A percentile compares a stretch with the other conserved stretches of the same genome.
These are phyloP conservation scores for Batillaria attramentaria DNA, from an alignment of 1,140 invertebrate genomes.

Conservation along the genomic window DNA sequence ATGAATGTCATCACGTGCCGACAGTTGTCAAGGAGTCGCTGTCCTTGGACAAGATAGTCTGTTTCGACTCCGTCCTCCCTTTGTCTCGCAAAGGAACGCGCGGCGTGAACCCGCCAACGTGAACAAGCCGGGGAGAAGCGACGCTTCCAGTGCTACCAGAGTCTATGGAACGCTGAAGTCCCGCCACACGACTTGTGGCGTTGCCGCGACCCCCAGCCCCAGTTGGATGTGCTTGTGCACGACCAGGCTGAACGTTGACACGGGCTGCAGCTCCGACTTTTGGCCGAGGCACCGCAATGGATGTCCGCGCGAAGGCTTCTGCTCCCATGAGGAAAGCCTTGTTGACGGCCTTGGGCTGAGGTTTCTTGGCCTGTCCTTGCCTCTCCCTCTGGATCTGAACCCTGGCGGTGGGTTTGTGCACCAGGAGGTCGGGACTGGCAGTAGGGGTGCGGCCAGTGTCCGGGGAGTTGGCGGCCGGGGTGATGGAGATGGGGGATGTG, in stretches of 20 bases:
- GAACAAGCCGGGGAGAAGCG: slow-evolving; percentile 25
- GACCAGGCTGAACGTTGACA: too few relatives aligned
- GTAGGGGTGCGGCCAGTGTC: neutral
- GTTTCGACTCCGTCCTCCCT: slow-evolving; percentile 20
- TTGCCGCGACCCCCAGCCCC: neutral
- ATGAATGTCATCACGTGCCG: neutral
- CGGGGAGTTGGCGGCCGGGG: neutral
- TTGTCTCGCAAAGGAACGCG: neutral
- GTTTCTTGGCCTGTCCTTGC: neutral
- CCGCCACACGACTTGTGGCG: neutral
- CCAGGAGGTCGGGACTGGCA: slow-evolving; percentile 15
- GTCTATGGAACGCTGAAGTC: slow-evolving; percentile 1
- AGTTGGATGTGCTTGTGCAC: too few relatives aligned
- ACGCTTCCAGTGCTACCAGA: neutral
- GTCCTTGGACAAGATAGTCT: slow-evolving; percentile 20
- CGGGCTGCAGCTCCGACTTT: neutral
- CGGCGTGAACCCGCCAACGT: slow-evolving; percentile 21
- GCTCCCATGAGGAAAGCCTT: slow-evolving; percentile 32
- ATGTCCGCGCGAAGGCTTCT: slow-evolving; percentile 16
- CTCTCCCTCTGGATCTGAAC: neutral
- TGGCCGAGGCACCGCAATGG: neutral
- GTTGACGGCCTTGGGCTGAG: slow-evolving; percentile 10
- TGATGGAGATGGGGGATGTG: neutral
- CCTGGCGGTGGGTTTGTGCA: slow-evolving; percentile 6
- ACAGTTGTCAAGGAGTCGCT: slow-evolving; percentile 12